These are phyloP conservation scores for Rotaria macrura DNA, from an alignment of 2,888 invertebrate species.

Conservation along the genomic window DNA sequence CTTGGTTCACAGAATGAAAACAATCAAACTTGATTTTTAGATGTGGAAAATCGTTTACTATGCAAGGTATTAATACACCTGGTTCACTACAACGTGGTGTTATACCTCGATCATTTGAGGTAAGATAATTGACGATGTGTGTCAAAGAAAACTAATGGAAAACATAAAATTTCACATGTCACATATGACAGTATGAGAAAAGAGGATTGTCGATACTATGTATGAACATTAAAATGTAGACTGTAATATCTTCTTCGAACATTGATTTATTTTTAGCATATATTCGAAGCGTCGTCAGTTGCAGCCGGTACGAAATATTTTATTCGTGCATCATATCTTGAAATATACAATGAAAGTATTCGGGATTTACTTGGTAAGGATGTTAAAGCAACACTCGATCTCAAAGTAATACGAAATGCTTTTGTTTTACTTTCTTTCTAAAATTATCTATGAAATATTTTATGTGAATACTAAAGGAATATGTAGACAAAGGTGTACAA, in stretches of 20 bases:
- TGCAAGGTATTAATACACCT: constrained; percentile 63
- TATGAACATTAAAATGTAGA: no score
- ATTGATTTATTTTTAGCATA: constrained; percentile 63
- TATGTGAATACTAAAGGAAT: constrained; percentile 51
- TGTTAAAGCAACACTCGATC: constrained; percentile 56
- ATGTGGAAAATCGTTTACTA: constrained; percentile 70
- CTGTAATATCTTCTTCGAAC: no score
- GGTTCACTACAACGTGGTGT: constrained; percentile 54
- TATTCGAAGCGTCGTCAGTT: constrained; percentile 60
- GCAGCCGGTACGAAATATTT: constrained; percentile 66
- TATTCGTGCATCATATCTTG: constrained; percentile 67
- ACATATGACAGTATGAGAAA: no score
- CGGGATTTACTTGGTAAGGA: constrained; percentile 60
- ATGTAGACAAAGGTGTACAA: constrained; percentile 59
- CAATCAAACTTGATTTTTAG: neutral
- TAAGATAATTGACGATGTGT: neutral
- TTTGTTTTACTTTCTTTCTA: neutral
- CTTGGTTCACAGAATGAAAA: neutral
- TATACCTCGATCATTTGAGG: constrained; percentile 54
- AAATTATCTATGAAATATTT: neutral
- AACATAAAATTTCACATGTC: no score
- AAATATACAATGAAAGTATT: constrained; percentile 74
- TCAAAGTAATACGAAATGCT: constrained; percentile 51
- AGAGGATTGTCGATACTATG: no score
- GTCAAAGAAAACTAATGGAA: no score